Evolutionary conservation across 2,888 invertebrate species (phyloP).

Genomic region (Tineola bisselliella): DNA sequence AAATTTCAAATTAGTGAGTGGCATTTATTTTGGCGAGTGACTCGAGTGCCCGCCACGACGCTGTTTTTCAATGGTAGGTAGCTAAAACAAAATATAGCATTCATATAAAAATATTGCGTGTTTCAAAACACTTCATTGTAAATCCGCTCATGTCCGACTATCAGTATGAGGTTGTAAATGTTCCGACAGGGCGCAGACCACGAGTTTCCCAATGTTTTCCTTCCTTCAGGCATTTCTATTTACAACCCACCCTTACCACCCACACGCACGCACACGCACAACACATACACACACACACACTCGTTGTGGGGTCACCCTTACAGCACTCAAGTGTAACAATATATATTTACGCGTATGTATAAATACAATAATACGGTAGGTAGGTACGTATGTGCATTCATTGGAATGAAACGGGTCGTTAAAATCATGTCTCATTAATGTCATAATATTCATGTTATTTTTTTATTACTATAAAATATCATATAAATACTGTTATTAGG

Average conservation of each 20-base stretch:
- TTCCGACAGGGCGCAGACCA: not conserved
- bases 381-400: not conserved
- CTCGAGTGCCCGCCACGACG: too few relatives aligned
- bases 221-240: conserved; percentile 12
- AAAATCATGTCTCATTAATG: conserved; percentile 8
- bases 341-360: not conserved
- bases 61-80: too few relatives aligned
- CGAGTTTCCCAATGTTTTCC: not conserved
- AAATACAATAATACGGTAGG: not conserved
- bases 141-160: conserved; percentile 10
- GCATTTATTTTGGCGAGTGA: too few relatives aligned
- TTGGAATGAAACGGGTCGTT: conserved; percentile 1
- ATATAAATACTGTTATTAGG: not conserved
- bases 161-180: conserved; percentile 12
- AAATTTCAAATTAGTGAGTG: too few relatives aligned
- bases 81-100: too few relatives aligned
- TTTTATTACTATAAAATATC: conserved; percentile 3
- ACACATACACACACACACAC: not conserved
- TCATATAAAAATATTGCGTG: conserved; percentile 3
- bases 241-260: conserved; percentile 8
- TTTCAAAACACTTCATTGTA: conserved; percentile 1
- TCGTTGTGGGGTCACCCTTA: not conserved
- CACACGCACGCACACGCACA: not conserved
- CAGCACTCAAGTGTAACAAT: not conserved
- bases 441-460: not conserved